phyloP scores from a whole-genome alignment of 2,113 vertebrate genomes.

The Sorex fumeus region DNA sequence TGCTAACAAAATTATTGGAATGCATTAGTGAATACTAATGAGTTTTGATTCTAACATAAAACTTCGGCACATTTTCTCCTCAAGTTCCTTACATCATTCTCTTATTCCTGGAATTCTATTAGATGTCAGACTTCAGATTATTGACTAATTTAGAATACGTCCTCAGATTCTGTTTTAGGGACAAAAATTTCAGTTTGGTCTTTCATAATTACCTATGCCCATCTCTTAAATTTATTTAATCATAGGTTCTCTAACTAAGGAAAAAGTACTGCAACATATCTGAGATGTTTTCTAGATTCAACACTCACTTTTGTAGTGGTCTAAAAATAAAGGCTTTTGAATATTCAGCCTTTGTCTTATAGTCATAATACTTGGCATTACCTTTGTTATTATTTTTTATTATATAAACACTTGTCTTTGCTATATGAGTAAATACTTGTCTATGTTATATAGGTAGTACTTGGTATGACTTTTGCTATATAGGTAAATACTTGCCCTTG shows the following conservation, averaged over 20 bases:
- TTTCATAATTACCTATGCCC: background rate
- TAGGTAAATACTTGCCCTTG: constrained; percentile 23
- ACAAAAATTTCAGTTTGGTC: background rate
- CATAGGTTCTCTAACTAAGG: background rate
- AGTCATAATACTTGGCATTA: no score
- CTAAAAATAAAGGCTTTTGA: background rate
- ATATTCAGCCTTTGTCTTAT: no score
- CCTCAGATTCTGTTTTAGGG: background rate
- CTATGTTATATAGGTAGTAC: no score
- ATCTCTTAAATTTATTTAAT: background rate
- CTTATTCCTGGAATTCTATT: background rate
- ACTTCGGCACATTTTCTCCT: background rate
- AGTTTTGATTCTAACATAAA: constrained; percentile 11
- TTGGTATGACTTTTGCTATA: background rate
- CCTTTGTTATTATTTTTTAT: no score
- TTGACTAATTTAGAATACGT: background rate
- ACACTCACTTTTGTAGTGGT: background rate
- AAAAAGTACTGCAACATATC: background rate
- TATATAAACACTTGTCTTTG: no score
- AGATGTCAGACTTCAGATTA: background rate
- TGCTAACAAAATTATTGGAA: constrained; percentile 23
- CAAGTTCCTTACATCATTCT: background rate
- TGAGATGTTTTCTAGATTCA: background rate
- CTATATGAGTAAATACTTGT: no score
- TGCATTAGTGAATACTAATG: background rate